A percentile compares a stretch with the other conserved stretches of the same genome.
These are phyloP conservation scores for Barnardius zonarius DNA, from an alignment of 2,113 vertebrate species.

Conservation along the genomic window DNA sequence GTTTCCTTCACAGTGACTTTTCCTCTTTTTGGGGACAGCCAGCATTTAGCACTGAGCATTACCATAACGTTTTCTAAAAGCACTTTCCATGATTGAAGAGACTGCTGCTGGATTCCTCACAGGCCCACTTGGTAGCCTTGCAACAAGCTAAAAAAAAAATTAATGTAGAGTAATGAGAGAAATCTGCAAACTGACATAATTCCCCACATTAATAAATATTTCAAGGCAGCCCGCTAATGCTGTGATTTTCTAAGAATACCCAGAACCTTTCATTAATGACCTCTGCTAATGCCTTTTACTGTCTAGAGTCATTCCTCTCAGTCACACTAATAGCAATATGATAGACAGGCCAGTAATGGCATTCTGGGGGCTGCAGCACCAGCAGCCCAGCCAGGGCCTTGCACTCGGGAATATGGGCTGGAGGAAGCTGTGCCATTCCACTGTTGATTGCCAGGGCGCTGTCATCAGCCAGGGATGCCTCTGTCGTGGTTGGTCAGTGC, in stretches of 20 bases:
- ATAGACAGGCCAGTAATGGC: neutral
- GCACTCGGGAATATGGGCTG: accelerated
- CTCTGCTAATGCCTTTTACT: slow-evolving; percentile 46
- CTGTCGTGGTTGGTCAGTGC: accelerated
- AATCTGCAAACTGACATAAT: slow-evolving; percentile 39
- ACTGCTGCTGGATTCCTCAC: neutral
- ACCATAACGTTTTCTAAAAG: slow-evolving; percentile 51
- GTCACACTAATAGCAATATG: neutral
- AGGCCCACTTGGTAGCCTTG: neutral
- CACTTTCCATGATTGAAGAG: slow-evolving; percentile 24
- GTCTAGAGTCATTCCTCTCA: neutral
- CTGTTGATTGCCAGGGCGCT: neutral
- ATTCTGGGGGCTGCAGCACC: neutral
- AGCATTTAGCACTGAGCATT: neutral
- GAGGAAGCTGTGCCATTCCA: accelerated
- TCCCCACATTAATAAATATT: slow-evolving; percentile 45
- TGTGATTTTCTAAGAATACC: slow-evolving; percentile 59
- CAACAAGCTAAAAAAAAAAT: neutral
- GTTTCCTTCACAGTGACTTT: neutral
- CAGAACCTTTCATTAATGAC: slow-evolving; percentile 45
- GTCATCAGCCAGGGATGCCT: neutral
- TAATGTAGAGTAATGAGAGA: neutral
- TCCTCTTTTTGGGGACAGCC: neutral
- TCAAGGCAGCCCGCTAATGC: slow-evolving; percentile 51
- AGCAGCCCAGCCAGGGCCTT: accelerated